Percentiles rank a stretch among this genome's conserved stretches.
These are phyloP conservation scores for Sicus ferrugineus DNA, from an alignment of 2,888 invertebrate genomes.

Conservation along the genomic window DNA sequence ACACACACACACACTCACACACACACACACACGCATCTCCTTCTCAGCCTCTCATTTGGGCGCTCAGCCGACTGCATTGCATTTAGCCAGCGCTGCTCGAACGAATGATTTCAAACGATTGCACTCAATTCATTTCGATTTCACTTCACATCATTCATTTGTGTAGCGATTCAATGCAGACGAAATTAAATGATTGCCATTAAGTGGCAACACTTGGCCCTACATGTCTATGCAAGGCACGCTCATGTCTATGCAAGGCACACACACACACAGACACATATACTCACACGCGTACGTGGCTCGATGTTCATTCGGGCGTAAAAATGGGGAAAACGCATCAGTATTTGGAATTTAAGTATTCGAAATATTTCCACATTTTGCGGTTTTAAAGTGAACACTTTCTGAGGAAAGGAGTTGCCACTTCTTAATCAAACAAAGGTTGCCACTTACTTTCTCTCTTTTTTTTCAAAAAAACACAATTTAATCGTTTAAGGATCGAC, in stretches of 20 bases:
- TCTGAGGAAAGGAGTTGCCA: background rate
- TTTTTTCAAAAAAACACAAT: too few relatives aligned
- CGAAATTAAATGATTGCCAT: conserved; percentile 29
- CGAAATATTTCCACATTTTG: conserved; percentile 24
- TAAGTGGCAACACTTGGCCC: conserved; percentile 29
- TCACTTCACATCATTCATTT: conserved; percentile 54
- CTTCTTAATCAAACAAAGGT: too few relatives aligned
- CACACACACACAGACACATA: conserved; percentile 28
- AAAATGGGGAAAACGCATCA: conserved; percentile 6
- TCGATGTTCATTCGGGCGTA: background rate
- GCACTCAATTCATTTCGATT: conserved; percentile 48
- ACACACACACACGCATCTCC: too few relatives aligned
- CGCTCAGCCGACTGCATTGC: background rate
- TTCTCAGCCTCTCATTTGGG: too few relatives aligned
- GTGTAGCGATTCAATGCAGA: conserved; percentile 30
- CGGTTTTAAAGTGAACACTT: background rate
- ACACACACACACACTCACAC: too few relatives aligned
- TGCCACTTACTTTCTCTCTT: background rate
- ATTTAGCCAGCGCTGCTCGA: conserved; percentile 14
- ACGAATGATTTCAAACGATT: conserved; percentile 23
- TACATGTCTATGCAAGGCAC: too few relatives aligned
- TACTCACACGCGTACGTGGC: conserved; percentile 1
- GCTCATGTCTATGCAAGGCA: too few relatives aligned
- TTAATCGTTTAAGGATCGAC: too few relatives aligned
- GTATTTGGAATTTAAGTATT: conserved; percentile 7